Evolutionary conservation across 2,113 vertebrate genomes (phyloP), one percentile per base, ranked within the genome.

Genomic region (Crotophaga sulcirostris): DNA sequence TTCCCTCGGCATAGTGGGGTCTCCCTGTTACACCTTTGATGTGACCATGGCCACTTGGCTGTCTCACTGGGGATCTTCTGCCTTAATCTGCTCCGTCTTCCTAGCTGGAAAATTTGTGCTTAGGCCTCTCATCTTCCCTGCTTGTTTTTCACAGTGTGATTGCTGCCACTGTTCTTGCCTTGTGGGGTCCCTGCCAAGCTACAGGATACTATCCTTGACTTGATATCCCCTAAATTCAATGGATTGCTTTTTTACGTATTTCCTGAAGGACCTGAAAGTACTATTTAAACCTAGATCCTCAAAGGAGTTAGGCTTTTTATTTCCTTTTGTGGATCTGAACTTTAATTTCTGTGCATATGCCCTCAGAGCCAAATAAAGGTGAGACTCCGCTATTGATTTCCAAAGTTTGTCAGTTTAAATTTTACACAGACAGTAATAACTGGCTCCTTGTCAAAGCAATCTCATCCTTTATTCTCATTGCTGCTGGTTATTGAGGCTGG

Each of bases 1-100:
- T 59, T 66, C 45, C 24, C 49, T 60, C 6, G 5, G 44, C 59
- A 21, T 28, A 10, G n/a, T 11, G 66, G 42, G 13, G 11, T 66
- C 10, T 69, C 31, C 11, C 3, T 60, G 38, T 58, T 51, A 8
- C 3, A 11, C 73, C 28, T 18, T 63, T 75, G 49, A 20, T 2
- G 0, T 59, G 45, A 31, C 55, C 3, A 0, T 4, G 44, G 59
- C 59, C 0, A 0, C 47, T 55, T 82, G 74, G 13, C 42, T 84
- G 29, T 44, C 40, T 47, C 23, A 4, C 25, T 17, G 25, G 34
- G 23, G 78, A 9, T 36, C 56, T 66, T 29, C 31, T 66, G 25
- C 56, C 18, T 42, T 79, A 31, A 47, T 83, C 38, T 75, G 21
- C 25, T 86, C 13, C 1, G 2, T 55, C 68, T 80, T 73, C 51